These are phyloP conservation scores for Hyperoplus immaculatus DNA, from an alignment of 2,797 vertebrate species.

Conservation along the genomic window DNA sequence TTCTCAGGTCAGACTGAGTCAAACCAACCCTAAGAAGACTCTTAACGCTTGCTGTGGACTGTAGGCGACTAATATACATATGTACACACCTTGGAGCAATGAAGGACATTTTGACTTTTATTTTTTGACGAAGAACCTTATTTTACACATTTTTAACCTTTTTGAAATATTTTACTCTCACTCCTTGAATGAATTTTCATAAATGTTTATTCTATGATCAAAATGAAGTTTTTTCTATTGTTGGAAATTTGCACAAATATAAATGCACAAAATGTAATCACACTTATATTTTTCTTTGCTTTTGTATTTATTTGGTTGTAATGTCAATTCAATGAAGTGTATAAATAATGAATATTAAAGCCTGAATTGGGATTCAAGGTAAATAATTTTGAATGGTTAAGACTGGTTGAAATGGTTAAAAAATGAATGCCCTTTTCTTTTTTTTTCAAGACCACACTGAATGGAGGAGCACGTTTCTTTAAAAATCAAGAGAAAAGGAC, in stretches of 20 bases:
- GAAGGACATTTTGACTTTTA: slow-evolving; percentile 36
- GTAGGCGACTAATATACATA: slow-evolving; percentile 21
- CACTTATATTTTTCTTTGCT: slow-evolving; percentile 2
- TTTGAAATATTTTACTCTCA: slow-evolving; percentile 22
- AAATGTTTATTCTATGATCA: slow-evolving; percentile 28
- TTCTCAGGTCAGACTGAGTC: slow-evolving; percentile 63
- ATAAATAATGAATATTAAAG: slow-evolving; percentile 21
- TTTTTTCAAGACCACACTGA: not conserved
- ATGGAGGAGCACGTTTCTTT: not conserved
- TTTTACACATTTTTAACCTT: slow-evolving; percentile 6
- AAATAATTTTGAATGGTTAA: too few relatives aligned
- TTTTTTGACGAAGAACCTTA: slow-evolving; percentile 21
- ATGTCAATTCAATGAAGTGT: slow-evolving; percentile 7
- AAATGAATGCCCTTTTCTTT: not conserved
- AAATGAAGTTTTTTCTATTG: slow-evolving; percentile 39
- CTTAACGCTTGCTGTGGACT: slow-evolving; percentile 74
- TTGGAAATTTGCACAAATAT: slow-evolving; percentile 41
- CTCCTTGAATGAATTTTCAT: slow-evolving; percentile 23
- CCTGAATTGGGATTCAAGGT: too few relatives aligned
- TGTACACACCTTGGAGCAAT: not conserved
- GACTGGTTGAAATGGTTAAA: not conserved
- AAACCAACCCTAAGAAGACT: slow-evolving; percentile 60
- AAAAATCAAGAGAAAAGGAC: not conserved
- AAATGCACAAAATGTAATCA: slow-evolving; percentile 5
- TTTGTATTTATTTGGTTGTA: slow-evolving; percentile 54